Evolutionary conservation across 2,113 vertebrate species (phyloP).

Genomic region (Muntiacus reevesi): DNA sequence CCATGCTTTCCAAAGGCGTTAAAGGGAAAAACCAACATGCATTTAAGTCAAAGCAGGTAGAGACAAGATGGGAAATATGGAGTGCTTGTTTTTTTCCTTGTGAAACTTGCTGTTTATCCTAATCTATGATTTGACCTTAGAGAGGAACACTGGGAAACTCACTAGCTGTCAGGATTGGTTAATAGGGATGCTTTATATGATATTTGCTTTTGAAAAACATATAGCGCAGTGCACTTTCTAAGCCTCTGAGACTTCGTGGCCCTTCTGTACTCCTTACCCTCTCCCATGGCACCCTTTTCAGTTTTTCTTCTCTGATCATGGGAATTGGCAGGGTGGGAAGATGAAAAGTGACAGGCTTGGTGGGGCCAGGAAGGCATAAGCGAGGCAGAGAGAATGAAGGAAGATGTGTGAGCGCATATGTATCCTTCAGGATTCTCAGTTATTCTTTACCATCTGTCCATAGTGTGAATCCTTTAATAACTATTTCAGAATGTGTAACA

Average conservation of each 20-base stretch:
- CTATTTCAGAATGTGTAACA: constrained; percentile 74
- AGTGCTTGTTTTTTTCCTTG: not conserved
- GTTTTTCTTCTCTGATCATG: constrained; percentile 63
- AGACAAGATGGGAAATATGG: not conserved
- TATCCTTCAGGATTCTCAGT: constrained; percentile 75
- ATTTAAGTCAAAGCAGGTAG: not conserved
- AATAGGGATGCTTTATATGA: not conserved
- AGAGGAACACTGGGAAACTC: not conserved
- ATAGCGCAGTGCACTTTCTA: not conserved
- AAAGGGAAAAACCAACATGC: not conserved
- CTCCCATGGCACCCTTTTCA: constrained; percentile 55
- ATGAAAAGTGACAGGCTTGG: constrained; percentile 68
- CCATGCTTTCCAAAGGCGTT: not conserved
- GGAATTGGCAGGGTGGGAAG: constrained; percentile 67
- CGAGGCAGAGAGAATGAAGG: constrained; percentile 65
- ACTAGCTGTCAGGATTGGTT: constrained; percentile 20
- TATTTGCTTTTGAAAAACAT: not conserved
- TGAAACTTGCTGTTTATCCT: not conserved
- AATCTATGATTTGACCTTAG: not conserved
- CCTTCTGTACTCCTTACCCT: constrained; percentile 58
- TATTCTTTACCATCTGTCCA: constrained; percentile 76
- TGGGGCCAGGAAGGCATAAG: constrained; percentile 71
- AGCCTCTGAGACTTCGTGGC: not conserved
- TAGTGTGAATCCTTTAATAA: constrained; percentile 76
- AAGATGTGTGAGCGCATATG: constrained; percentile 73